Evolutionary conservation across 2,888 invertebrate genomes (phyloP).

Genomic region (Julus scandinavius): DNA sequence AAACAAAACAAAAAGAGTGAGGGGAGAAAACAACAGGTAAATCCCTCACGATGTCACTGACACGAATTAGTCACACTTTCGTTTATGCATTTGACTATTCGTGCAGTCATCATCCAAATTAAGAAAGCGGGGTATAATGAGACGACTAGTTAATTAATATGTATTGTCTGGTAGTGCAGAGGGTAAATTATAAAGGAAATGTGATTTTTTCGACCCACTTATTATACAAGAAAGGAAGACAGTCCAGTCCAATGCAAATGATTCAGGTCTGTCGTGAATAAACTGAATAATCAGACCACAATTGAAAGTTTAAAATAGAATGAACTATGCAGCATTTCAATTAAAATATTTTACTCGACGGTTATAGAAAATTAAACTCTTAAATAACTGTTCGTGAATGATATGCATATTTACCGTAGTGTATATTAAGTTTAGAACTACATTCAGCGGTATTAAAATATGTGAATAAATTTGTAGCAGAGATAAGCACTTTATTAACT

Average conservation of each 20-base stretch:
- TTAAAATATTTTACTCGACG: not conserved
- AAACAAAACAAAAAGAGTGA: not conserved
- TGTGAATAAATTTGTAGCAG: too few species aligned
- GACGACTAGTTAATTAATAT: not conserved
- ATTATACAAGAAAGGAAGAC: not conserved
- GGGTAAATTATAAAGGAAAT: not conserved
- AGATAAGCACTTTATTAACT: not conserved
- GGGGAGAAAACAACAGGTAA: not conserved
- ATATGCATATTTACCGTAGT: too few species aligned
- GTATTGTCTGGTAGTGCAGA: not conserved
- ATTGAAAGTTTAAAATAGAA: not conserved
- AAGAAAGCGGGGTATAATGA: not conserved
- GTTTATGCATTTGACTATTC: not conserved
- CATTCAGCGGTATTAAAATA: too few species aligned
- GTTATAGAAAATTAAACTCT: too few species aligned
- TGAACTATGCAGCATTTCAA: not conserved
- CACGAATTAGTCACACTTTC: slow-evolving; percentile 41
- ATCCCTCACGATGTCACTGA: slow-evolving; percentile 19
- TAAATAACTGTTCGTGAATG: too few species aligned
- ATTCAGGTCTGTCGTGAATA: not conserved
- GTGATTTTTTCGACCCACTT: not conserved
- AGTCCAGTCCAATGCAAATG: not conserved
- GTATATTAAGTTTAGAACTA: too few species aligned
- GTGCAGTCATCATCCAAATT: not conserved
- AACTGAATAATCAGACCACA: not conserved